A percentile compares a stretch with the other conserved stretches of the same genome.
Conservation (phyloP, 2,113 vertebrate genomes). For the Sceloporus undulatus region DNA sequence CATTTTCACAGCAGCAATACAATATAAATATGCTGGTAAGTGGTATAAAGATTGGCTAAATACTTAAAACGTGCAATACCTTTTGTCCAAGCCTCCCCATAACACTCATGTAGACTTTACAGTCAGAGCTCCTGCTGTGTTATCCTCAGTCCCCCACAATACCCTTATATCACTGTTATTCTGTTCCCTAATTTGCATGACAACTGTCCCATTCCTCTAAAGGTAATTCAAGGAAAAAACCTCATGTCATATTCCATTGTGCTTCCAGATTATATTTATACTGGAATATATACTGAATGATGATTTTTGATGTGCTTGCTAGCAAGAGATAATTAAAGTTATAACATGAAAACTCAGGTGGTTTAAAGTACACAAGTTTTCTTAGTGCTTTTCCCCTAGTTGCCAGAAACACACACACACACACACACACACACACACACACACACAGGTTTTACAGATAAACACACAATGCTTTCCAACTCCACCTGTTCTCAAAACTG, state of each 20-base stretch:
- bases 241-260: neutral
- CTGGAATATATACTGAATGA: too few relatives aligned
- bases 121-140: neutral
- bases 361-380: too few relatives aligned
- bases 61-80: neutral
- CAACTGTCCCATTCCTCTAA: neutral
- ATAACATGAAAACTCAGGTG: too few relatives aligned
- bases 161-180: neutral
- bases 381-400: too few relatives aligned
- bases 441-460: too few relatives aligned
- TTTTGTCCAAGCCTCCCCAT: neutral
- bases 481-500: too few relatives aligned
- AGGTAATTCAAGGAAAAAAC: neutral
- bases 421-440: too few relatives aligned
- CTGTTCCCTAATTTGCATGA: neutral
- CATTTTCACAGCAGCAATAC: conserved; percentile 5
- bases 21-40: conserved; percentile 15
- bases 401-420: too few relatives aligned
- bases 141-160: neutral
- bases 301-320: neutral
- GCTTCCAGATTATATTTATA: neutral
- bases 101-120: neutral
- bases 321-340: too few relatives aligned
- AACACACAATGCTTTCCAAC: too few relatives aligned
- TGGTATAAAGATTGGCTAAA: neutral